Conservation (phyloP, 2,888 invertebrate genomes). For the Drosophila phalerata region DNA sequence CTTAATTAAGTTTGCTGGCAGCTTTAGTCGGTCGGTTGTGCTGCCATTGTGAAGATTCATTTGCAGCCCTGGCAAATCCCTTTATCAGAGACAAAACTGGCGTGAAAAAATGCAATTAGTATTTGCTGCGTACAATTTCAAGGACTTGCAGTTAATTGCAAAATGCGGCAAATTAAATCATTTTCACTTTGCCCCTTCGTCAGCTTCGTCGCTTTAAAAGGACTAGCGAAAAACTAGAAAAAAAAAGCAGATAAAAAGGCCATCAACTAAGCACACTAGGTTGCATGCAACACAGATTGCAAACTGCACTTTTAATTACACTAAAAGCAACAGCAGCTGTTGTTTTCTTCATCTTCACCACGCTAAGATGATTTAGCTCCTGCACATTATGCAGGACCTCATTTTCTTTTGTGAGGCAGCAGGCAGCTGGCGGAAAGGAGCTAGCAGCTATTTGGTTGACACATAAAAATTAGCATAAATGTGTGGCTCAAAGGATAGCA, state of each 20-base stretch:
- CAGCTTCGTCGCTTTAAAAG: conserved; percentile 35
- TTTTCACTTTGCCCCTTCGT: conserved; percentile 34
- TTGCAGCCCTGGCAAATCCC: conserved; percentile 51
- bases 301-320: conserved; percentile 84
- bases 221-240: conserved; percentile 5
- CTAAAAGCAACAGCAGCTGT: conserved; percentile 67
- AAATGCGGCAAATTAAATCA: conserved; percentile 76
- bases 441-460: conserved; percentile 47
- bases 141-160: conserved; percentile 75
- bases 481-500: conserved; percentile 33
- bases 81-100: conserved; percentile 60
- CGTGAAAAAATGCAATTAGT: conserved; percentile 80
- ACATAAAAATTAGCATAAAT: conserved; percentile 77
- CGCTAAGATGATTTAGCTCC: conserved; percentile 33
- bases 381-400: conserved; percentile 19
- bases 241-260: conserved; percentile 2
- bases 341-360: conserved; percentile 18
- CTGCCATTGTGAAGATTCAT: conserved; percentile 53
- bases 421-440: background rate
- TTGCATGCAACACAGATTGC: conserved; percentile 39
- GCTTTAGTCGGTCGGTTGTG: conserved; percentile 34
- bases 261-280: conserved; percentile 36
- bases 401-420: conserved; percentile 15
- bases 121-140: conserved; percentile 64
- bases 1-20: conserved; percentile 74